Conservation (phyloP, 2,888 invertebrate genomes). For the Imbricaverruca yamaguchii region DNA sequence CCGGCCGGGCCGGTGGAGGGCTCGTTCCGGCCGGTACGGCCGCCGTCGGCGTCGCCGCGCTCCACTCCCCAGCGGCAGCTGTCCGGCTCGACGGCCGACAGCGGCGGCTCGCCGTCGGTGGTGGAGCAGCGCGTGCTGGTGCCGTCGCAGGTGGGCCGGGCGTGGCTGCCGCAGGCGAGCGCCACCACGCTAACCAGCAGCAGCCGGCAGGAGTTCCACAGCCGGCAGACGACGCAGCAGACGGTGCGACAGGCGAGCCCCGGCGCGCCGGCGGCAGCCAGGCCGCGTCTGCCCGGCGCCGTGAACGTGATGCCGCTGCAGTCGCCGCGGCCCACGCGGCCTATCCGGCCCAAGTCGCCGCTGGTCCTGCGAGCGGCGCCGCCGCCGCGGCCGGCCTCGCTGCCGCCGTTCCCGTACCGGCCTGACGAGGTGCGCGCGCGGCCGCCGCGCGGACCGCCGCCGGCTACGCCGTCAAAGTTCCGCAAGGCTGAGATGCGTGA, state of each 20-base stretch:
- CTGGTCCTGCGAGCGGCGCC: conserved; percentile 7
- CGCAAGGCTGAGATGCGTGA: conserved; percentile 56
- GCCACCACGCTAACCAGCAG: neutral
- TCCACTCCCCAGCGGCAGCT: neutral
- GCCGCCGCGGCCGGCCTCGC: conserved; percentile 35
- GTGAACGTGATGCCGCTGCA: conserved; percentile 10
- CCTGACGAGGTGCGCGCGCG: conserved; percentile 43
- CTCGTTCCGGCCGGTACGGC: neutral
- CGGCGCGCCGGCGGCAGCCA: neutral
- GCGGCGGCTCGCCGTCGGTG: conserved; percentile 34
- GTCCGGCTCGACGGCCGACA: neutral
- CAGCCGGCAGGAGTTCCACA: neutral
- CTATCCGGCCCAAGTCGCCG: conserved; percentile 10
- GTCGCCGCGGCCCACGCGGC: conserved; percentile 6
- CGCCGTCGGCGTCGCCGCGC: neutral
- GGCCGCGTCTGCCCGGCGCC: neutral
- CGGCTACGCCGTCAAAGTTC: conserved; percentile 58
- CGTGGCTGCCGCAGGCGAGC: conserved; percentile 41
- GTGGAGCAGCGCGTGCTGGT: conserved; percentile 43
- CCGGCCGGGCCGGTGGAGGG: neutral
- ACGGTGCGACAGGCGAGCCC: neutral
- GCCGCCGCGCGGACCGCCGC: conserved; percentile 43
- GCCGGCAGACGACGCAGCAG: neutral
- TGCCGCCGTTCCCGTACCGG: conserved; percentile 47
- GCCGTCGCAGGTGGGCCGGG: conserved; percentile 47